phyloP scores from a whole-genome alignment of 2,797 vertebrate genomes.

The Propithecus perrieri region DNA sequence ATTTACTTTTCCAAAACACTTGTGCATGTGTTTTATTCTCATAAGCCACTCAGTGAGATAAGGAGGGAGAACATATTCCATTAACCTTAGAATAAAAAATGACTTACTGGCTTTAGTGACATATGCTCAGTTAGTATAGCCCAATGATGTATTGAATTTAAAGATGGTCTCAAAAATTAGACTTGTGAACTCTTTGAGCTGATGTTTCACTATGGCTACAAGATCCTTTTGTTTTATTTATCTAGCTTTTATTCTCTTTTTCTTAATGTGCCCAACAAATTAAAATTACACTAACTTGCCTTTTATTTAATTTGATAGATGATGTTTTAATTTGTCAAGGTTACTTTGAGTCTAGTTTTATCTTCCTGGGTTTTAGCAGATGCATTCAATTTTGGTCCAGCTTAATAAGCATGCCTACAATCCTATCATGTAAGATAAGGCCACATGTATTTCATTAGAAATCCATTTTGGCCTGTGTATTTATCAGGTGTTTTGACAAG shows the following conservation, averaged over 20 bases:
- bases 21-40: not conserved
- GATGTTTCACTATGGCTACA: not conserved
- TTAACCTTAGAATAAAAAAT: not conserved
- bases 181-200: not conserved
- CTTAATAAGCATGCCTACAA: slow-evolving; percentile 24
- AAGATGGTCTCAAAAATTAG: not conserved
- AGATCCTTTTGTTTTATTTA: not conserved
- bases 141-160: not conserved
- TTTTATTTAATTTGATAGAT: slow-evolving; percentile 24
- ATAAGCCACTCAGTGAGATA: not conserved
- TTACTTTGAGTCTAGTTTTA: slow-evolving; percentile 33
- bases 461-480: not conserved
- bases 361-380: slow-evolving; percentile 20
- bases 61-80: not conserved
- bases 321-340: slow-evolving; percentile 26
- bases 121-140: not conserved
- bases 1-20: not conserved
- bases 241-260: not conserved
- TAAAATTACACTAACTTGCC: slow-evolving; percentile 20
- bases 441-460: slow-evolving; percentile 41
- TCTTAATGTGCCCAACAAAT: not conserved
- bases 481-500: slow-evolving; percentile 61
- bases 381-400: not conserved
- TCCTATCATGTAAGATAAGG: slow-evolving; percentile 17
- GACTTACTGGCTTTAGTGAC: not conserved